Evolutionary conservation across 2,888 invertebrate species (phyloP), one percentile per base, ranked within the genome.

Genomic region (Brenthis hecate): DNA sequence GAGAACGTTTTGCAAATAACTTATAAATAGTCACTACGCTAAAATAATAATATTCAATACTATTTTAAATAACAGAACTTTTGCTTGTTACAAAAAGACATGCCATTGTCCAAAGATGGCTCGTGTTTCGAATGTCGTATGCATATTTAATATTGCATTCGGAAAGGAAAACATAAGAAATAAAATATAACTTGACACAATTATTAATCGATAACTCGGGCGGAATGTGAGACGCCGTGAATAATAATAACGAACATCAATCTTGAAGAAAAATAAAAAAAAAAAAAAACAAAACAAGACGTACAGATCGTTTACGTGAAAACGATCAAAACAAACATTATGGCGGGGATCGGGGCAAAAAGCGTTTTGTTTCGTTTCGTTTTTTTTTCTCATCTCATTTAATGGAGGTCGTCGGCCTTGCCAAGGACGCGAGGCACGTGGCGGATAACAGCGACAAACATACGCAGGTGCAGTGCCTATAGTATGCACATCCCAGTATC

Each of bases 311-410:
- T 88, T 88, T 87, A 87, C 85, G 85, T 86, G 85, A 86, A 89
- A 89, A 86, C 88, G 86, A 89, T 88, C 86, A 89, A 91, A 91
- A 90, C 89, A 91, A 91, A 91, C 87, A 85, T 85, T 85, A 85
- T 81, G 85, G 76, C 81, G 78, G 82, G 85, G 85, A 81, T 83
- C 76, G 78, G 80, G 77, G 82, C 85, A 88, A 88, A 90, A 90
- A 86, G 81, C 75, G 80, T 81, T 80, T 81, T 82, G 79, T 82
- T 83, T 81, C 80, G 51, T 81, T 84, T 76, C 80, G 51, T 81
- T 84, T 76, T 74, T 76, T 74, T 76, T 80, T 84, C 83, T 84
- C 83, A 86, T 73, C 74, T 76, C 74, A 83, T 85, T 86, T 83
- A 79, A 79, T 78, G 73, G 79, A 88, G 91, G 86, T 90, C 89